phyloP scores from a whole-genome alignment of 2,888 invertebrate species.

The Herminia tarsipennalis region DNA sequence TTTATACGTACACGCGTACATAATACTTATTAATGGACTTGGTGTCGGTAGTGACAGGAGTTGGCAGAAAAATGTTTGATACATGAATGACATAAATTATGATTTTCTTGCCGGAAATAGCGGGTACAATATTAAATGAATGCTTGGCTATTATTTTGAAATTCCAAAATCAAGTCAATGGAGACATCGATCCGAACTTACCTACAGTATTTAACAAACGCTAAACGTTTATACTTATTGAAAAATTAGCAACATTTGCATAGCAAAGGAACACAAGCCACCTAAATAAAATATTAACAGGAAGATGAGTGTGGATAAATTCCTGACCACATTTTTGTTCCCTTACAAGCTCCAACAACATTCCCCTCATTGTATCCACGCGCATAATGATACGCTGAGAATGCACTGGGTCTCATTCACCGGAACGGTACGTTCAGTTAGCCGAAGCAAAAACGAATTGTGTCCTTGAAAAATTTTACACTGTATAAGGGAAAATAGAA shows the following conservation, averaged over 20 bases:
- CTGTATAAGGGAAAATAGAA: too few relatives aligned
- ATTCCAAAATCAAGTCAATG: too few relatives aligned
- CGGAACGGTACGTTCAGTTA: constrained; percentile 60
- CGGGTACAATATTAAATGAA: constrained; percentile 22
- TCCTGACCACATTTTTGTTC: constrained; percentile 69
- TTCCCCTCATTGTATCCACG: constrained; percentile 65
- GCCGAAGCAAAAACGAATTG: background rate
- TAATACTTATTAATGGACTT: background rate
- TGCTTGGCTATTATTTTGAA: constrained; percentile 29
- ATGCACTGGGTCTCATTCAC: constrained; percentile 63
- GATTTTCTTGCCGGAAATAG: constrained; percentile 40
- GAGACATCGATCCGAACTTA: too few relatives aligned
- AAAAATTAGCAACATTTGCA: constrained; percentile 3
- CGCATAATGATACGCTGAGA: constrained; percentile 56
- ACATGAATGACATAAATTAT: constrained; percentile 33
- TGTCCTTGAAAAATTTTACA: background rate
- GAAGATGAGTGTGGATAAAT: constrained; percentile 59
- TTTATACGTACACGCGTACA: constrained; percentile 6
- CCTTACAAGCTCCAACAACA: constrained; percentile 56
- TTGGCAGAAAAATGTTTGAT: constrained; percentile 27
- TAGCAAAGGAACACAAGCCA: constrained; percentile 3
- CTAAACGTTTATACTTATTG: background rate
- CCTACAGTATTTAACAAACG: too few relatives aligned
- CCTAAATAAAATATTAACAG: constrained; percentile 33
- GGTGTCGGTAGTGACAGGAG: too few relatives aligned